Evolutionary conservation across 1,140 invertebrate genomes (phyloP), one percentile per base, ranked within the genome.

Genomic region (Diprion similis): DNA sequence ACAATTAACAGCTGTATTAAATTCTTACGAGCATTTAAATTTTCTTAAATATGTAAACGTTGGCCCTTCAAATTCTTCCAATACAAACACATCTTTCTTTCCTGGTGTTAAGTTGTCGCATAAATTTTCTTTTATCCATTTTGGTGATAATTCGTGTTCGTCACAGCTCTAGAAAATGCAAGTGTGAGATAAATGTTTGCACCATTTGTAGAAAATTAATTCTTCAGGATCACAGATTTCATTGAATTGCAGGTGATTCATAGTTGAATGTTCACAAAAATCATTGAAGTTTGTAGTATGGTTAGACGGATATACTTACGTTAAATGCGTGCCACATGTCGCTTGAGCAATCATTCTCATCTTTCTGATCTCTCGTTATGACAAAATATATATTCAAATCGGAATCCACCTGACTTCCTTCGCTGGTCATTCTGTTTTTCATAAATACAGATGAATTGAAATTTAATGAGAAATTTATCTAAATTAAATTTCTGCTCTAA

Each of bases 71-170:
- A 96, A 96, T 24, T 90, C 86, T 77, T 94, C 90, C 79, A 95
- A 88, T 0, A 96, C 89, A 81, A 95, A 93, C 7, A 95, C 91
- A 89, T 95, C 93, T 77, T 89, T 92, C 78, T 94, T 94, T 66
- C 86, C 89, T 13, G 93, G 86, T 8, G 90, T 84, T 10, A 89
- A 75, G 46, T 81, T 77, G 10, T 85, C 71, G 71, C 90, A 90
- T 4, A 89, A 77, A 24, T 84, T 77, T 78, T 89, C 88, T 18
- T 76, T 80, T 7, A 91, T 82, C 91, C 91, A 93, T 46, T 78
- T 59, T 48, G 89, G 86, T 66, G 84, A 79, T 13, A 91, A 83
- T 15, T 87, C 83, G 76, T 89, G 83, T 73, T 89, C 85, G 45
- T 85, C 81, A 68, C 90, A 89, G 80, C 88, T 88, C 90, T 91